A percentile compares a stretch with the other conserved stretches of the same genome.
Conservation (phyloP, 2,797 vertebrate species). For the Hafferia zeledoni region DNA sequence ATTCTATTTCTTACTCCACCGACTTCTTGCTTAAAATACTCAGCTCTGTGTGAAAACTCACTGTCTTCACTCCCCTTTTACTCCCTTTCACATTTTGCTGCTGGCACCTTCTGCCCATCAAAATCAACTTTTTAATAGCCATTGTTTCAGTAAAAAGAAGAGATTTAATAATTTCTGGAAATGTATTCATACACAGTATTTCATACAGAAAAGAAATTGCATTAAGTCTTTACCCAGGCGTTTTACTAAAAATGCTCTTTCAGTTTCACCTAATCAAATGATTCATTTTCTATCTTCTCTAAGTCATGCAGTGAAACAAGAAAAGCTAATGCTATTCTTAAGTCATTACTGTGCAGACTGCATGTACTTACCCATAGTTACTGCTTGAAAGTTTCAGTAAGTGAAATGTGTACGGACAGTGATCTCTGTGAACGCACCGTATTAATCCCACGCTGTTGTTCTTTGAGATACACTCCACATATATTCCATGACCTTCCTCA, state of each 20-base stretch:
- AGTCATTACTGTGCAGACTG: background rate
- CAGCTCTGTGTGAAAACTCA: constrained; percentile 57
- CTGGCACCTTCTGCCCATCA: constrained; percentile 37
- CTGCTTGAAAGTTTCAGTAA: background rate
- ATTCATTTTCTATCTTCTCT: background rate
- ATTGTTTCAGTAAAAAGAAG: background rate
- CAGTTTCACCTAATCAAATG: constrained; percentile 9
- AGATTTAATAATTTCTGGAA: background rate
- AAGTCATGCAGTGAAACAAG: background rate
- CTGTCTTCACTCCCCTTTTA: constrained; percentile 54
- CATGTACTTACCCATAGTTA: background rate
- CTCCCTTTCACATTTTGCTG: constrained; percentile 31
- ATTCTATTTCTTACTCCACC: constrained; percentile 71
- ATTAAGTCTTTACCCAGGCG: background rate
- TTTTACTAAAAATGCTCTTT: background rate
- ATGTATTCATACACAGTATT: background rate
- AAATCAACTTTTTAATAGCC: constrained; percentile 2
- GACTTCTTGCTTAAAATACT: constrained; percentile 70
- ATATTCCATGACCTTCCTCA: background rate
- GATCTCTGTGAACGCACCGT: background rate
- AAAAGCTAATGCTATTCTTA: constrained; percentile 18
- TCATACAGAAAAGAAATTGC: background rate
- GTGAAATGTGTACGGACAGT: background rate
- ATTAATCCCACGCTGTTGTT: background rate
- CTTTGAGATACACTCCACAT: background rate